Conservation (phyloP, 2,797 vertebrate species). For the Threskiornis aethiopicus region DNA sequence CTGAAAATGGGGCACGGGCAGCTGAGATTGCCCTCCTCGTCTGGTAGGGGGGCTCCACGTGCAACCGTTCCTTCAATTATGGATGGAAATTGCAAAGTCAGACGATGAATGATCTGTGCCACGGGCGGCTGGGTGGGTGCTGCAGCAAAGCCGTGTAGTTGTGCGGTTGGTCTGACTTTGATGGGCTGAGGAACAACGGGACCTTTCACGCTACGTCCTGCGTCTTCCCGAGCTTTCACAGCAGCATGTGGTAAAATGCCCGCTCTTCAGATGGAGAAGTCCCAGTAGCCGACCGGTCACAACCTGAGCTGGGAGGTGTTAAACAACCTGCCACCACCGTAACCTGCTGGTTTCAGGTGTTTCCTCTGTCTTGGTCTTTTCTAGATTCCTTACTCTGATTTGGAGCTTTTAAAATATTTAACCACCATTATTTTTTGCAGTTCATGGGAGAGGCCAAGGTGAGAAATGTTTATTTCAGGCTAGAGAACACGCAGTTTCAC, state of each 20-base stretch:
- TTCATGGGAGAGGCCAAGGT: not conserved
- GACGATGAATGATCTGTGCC: too few species aligned
- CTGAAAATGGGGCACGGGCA: not conserved
- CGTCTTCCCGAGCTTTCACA: not conserved
- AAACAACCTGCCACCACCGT: not conserved
- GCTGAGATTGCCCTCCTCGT: not conserved
- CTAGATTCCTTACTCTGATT: not conserved
- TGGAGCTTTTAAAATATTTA: not conserved
- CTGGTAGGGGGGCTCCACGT: not conserved
- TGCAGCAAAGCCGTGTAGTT: accelerated
- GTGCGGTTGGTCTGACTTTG: too few species aligned
- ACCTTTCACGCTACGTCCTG: accelerated
- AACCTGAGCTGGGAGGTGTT: not conserved
- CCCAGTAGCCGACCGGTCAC: not conserved
- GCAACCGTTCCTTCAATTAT: accelerated
- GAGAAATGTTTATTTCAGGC: not conserved
- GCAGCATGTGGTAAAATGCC: not conserved
- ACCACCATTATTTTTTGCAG: not conserved
- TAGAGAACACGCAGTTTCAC: not conserved
- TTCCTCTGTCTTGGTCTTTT: not conserved
- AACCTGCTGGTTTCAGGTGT: not conserved
- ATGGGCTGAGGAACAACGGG: not conserved
- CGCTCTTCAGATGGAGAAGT: not conserved
- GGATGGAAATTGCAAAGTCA: not conserved
- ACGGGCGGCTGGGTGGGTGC: accelerated